Evolutionary conservation across 2,113 vertebrate species (phyloP), one percentile per base, ranked within the genome.

Genomic region (Paraplagusia blochii): DNA sequence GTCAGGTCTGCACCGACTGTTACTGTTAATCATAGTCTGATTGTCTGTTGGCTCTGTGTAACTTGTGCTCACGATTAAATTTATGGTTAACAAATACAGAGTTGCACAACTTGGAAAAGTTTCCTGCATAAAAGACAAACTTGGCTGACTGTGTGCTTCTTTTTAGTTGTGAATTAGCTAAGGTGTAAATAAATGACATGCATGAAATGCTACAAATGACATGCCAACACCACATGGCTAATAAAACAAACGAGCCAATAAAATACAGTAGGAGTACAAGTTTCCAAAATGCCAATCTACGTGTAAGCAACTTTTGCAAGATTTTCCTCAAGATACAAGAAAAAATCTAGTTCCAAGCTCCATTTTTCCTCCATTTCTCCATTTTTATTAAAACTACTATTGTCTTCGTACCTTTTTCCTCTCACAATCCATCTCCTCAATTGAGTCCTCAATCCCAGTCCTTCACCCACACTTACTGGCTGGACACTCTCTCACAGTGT

Each of bases 161-260:
- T 29, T 29, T 29, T 29, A 29, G 22, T 29, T 29, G 22, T 29
- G 22, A 48, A 16, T 39, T 29, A 53, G 35, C 53, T 17, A 1
- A 66, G 66, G 35, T 35, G 46, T 56, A 44, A 43, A 71, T 39
- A 50, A 57, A 17, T 66, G 19, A 67, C 72, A 62, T 12, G 12
- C 19, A 38, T 35, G 9, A 4, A 4, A n/a, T 35, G 34, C 33
- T 5, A 29, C 8, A 35, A 33, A 50, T 15, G 36, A 11, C 16
- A 35, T 36, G 49, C 10, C 16, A 10, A 29, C 22, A 29, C 22
- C 9, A 16, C n/a, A 40, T 19, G 35, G 49, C 38, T 15, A 14
- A 60, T 29, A 29, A 29, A 29, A 29, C 22, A 29, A 29, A 29
- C 22, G 22, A 29, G 22, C 22, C 22, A 29, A 29, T 29, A 2